A percentile compares a stretch with the other conserved stretches of the same genome.
Evolutionary conservation across 1,140 invertebrate genomes (phyloP).

Genomic region (Apis mellifera): Amel_HAv3.1 CM009938.2:2147001-2147500

Average conservation of each 20-base stretch:
- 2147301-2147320: neutral
- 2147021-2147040: neutral
- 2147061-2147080: neutral
- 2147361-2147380: neutral
- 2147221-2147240: constrained; percentile 32
- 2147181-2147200: neutral
- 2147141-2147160: constrained; percentile 31
- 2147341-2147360: neutral
- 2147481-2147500: constrained; percentile 81
- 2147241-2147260: neutral
- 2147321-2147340: neutral
- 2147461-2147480: constrained; percentile 79
- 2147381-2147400: constrained; percentile 43
- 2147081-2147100: neutral
- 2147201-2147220: constrained; percentile 34
- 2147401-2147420: constrained; percentile 71
- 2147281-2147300: neutral
- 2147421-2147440: constrained; percentile 46
- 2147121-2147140: constrained; percentile 7
- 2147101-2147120: no score
- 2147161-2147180: neutral
- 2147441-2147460: constrained; percentile 78
- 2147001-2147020: no score
- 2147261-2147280: neutral
- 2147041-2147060: neutral